These are phyloP conservation scores for Danio tinwini DNA, from an alignment of 2,797 vertebrate genomes.

Conservation along the genomic window DNA sequence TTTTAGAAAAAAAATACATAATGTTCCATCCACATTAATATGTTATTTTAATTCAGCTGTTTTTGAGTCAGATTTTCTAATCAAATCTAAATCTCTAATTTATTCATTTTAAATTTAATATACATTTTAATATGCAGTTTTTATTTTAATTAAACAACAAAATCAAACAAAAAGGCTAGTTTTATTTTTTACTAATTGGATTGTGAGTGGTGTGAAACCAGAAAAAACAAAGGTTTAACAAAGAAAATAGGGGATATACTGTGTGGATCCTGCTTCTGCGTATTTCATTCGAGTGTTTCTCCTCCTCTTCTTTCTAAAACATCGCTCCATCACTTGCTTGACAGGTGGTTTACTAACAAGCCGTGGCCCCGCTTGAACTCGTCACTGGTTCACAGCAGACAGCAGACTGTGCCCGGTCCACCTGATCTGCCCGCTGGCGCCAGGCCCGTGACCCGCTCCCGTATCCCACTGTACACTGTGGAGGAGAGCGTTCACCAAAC, in stretches of 20 bases:
- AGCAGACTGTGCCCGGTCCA: slow-evolving; percentile 63
- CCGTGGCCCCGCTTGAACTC: slow-evolving; percentile 60
- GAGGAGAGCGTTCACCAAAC: neutral
- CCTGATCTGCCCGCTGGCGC: slow-evolving; percentile 55
- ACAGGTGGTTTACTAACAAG: slow-evolving; percentile 70
- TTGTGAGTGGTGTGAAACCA: neutral
- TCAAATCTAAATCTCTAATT: too few species aligned
- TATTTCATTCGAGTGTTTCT: neutral
- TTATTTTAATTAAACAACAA: too few species aligned
- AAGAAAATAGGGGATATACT: neutral
- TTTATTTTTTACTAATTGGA: neutral
- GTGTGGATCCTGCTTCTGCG: neutral
- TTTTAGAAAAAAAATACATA: too few species aligned
- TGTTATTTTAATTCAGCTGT: too few species aligned
- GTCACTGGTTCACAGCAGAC: slow-evolving; percentile 50
- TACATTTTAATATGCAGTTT: too few species aligned
- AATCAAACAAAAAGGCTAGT: neutral
- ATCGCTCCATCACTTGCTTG: slow-evolving; percentile 6
- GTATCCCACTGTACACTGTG: slow-evolving; percentile 9
- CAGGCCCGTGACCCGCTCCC: slow-evolving; percentile 32
- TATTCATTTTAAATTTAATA: too few species aligned
- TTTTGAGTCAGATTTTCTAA: too few species aligned
- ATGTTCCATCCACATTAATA: too few species aligned
- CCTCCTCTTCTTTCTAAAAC: neutral
- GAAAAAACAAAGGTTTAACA: neutral